Evolutionary conservation across 2,113 vertebrate genomes (phyloP), one percentile per base, ranked within the genome.

Genomic region (Perca schrenkii): DNA sequence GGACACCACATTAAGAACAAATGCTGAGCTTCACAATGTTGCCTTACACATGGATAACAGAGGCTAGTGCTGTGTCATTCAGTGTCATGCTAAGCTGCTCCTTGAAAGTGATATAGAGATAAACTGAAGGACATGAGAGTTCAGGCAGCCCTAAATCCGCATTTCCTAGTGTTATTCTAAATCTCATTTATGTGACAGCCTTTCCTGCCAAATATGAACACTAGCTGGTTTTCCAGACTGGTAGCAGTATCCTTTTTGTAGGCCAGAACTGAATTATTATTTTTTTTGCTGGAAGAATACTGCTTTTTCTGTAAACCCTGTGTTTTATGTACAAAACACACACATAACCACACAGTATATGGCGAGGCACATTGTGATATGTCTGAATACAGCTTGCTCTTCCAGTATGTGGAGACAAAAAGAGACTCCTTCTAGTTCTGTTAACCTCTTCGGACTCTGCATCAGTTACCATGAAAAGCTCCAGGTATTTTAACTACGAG

Each of bases 111-210:
- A 69, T 57, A n/a, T 21, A 50, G 68, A 78, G 52, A 74, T 46
- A 15, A 67, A 28, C 63, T 60, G 69, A 49, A 85, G 54, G 34
- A 34, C 66, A 54, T 46, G 31, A 77, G 66, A 77, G 47, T 76
- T 62, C 62, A 78, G 43, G 50, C 61, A 60, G 61, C 16, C 46
- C n/a, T 52, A 56, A 74, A 79, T 87, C 64, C 3, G 12, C 17
- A 56, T 56, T 79, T 79, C 62, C 64, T 53, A 66, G 46, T 53
- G 34, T 62, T 62, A 61, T 12, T 22, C 47, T 83, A 79, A 83
- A 78, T 82, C 77, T 79, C 70, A 64, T 88, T 82, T 82, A 79
- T 88, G n/a, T 72, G 72, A 77, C 74, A 58, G 31, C 5, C 56
- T 85, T 56, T 82, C 16, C 17, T 81, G 74, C 76, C 76, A 83